Evolutionary conservation across 2,888 invertebrate species (phyloP), one percentile per base, ranked within the genome.

Genomic region (Heliconius ismenius): DNA sequence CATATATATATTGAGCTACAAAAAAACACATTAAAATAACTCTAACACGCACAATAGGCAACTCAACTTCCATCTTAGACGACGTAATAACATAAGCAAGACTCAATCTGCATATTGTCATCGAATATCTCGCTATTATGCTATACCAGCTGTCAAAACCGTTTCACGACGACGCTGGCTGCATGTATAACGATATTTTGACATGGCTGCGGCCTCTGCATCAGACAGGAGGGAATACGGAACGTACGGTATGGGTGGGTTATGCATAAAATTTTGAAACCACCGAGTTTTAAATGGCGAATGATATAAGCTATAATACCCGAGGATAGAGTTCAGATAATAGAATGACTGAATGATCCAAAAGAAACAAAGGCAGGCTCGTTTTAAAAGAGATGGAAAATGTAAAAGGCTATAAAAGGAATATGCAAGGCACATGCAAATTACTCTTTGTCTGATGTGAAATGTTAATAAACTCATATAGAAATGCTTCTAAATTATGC

Each of bases 231-330:
- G 81, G 77, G 81, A 80, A 79, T 80, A 79, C 75, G 43, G 73
- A 63, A 70, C 70, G 76, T 63, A 79, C 76, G 65, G 77, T 69
- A 78, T 79, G 80, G 82, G 81, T 84, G 80, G 82, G 81, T 84
- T 84, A 85, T 84, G 85, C 85, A 85, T 84, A 85, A 83, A 83
- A 84, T 85, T 84, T 84, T 80, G 79, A 74, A 77, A 78, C 82
- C 78, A 79, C 81, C 81, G 80, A 81, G 78, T 81, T 81, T 82
- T 82, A 80, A 83, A 80, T 79, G 79, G 77, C 76, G 80, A 81
- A 79, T 81, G 79, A 81, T 80, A 81, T 81, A 78, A 77, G 80
- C 80, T 76, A 79, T 81, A 82, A 81, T 80, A 78, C 78, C 78
- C 70, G 73, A 74, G 79, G 77, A 81, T 81, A 80, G 80, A 75